Conservation (phyloP, 2,888 invertebrate species). For the Acronicta aceris region DNA sequence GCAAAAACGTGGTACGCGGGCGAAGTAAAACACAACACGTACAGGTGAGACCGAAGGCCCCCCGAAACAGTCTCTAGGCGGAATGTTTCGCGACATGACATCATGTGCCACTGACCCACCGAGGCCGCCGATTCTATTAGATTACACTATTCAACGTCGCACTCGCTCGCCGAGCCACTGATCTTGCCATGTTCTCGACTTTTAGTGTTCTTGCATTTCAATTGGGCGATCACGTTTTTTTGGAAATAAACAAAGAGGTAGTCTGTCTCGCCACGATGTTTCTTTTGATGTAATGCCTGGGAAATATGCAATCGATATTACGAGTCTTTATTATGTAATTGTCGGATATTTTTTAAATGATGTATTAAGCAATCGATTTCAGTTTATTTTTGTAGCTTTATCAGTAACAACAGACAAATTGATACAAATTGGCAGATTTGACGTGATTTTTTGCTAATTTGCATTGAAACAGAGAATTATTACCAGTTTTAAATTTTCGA, state of each 20-base stretch:
- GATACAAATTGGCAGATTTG: not conserved
- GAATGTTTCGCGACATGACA: constrained; percentile 81
- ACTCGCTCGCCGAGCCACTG: constrained; percentile 55
- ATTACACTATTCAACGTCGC: constrained; percentile 64
- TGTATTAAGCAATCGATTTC: not conserved
- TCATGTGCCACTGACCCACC: constrained; percentile 86
- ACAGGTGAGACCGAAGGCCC: constrained; percentile 62
- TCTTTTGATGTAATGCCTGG: constrained; percentile 52
- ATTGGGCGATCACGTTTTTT: constrained; percentile 51
- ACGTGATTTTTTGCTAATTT: constrained; percentile 10
- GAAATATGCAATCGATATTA: constrained; percentile 40
- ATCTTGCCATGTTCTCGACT: constrained; percentile 55
- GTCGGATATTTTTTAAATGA: constrained; percentile 3
- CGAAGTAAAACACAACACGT: constrained; percentile 52
- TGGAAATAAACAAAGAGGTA: constrained; percentile 49
- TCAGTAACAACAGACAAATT: not conserved
- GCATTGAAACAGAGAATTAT: constrained; percentile 27
- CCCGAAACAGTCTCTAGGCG: constrained; percentile 64
- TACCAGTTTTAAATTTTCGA: not conserved
- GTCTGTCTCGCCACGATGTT: constrained; percentile 38
- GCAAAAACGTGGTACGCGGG: constrained; percentile 59
- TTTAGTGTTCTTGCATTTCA: constrained; percentile 52
- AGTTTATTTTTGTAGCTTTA: constrained; percentile 7
- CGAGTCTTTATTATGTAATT: constrained; percentile 23
- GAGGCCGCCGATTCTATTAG: constrained; percentile 78